These are phyloP conservation scores for Synergus itoensis DNA, from an alignment of 2,888 invertebrate genomes.

Conservation along the genomic window DNA sequence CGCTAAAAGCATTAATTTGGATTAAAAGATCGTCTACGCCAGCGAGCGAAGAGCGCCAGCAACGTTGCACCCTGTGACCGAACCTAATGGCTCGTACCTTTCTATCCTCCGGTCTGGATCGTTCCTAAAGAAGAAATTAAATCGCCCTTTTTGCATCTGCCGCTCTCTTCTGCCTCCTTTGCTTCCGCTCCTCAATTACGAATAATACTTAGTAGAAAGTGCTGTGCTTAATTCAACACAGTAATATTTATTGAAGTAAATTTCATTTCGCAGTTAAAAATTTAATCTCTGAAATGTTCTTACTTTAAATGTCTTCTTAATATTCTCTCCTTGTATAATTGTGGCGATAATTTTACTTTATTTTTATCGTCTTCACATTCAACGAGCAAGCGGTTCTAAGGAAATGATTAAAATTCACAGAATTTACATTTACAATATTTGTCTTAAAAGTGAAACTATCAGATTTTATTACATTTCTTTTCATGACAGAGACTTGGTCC, in stretches of 20 bases:
- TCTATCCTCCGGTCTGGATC: conserved; percentile 46
- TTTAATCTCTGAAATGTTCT: conserved; percentile 23
- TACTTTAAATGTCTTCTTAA: not conserved
- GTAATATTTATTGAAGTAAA: conserved; percentile 29
- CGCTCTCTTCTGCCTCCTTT: conserved; percentile 35
- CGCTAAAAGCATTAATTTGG: conserved; percentile 75
- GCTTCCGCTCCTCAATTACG: conserved; percentile 19
- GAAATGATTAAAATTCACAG: not conserved
- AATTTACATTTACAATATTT: too few species aligned
- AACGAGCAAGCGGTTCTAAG: not conserved
- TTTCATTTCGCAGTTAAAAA: conserved; percentile 24
- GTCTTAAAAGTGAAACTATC: too few species aligned
- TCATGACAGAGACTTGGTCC: not conserved
- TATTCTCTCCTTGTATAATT: not conserved
- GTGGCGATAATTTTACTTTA: not conserved
- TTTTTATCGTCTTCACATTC: not conserved
- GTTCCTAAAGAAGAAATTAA: conserved; percentile 50
- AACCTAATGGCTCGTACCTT: conserved; percentile 55
- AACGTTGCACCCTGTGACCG: conserved; percentile 54
- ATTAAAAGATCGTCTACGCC: conserved; percentile 72
- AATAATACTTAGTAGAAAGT: conserved; percentile 35
- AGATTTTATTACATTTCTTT: not conserved
- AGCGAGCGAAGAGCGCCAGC: conserved; percentile 60
- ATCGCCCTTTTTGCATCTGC: conserved; percentile 53
- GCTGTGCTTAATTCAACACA: conserved; percentile 29